These are phyloP conservation scores for Sarcophaga caerulescens DNA, from an alignment of 2,888 invertebrate genomes.

Conservation along the genomic window DNA sequence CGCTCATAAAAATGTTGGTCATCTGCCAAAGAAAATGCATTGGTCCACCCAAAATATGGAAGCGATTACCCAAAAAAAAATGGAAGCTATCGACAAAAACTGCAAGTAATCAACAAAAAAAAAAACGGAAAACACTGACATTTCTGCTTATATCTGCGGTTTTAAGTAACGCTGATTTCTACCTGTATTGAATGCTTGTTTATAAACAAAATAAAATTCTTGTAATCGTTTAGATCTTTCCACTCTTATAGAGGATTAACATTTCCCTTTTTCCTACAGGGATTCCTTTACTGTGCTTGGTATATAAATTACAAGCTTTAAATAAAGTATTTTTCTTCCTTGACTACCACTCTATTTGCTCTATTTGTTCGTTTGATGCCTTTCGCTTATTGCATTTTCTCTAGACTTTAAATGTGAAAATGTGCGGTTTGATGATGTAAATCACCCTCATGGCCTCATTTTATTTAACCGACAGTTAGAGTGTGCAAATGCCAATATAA, in stretches of 20 bases:
- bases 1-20: too few species aligned
- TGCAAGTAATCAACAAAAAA: too few species aligned
- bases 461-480: conserved; percentile 24
- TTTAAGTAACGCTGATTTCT: too few species aligned
- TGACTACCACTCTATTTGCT: conserved; percentile 12
- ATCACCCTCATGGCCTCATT: conserved; percentile 68
- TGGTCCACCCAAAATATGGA: too few species aligned
- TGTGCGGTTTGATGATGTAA: conserved; percentile 65
- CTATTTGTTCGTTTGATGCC: conserved; percentile 43
- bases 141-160: too few species aligned
- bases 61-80: too few species aligned
- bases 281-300: not conserved
- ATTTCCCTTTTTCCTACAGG: not conserved
- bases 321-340: conserved; percentile 26
- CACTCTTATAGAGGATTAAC: not conserved
- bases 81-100: too few species aligned
- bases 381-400: conserved; percentile 35
- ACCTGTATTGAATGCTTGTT: too few species aligned
- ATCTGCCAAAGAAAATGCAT: too few species aligned
- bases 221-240: not conserved
- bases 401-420: conserved; percentile 15
- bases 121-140: too few species aligned
- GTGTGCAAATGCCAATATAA: too few species aligned
- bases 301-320: conserved; percentile 27
- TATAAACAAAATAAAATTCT: too few species aligned